phyloP scores from a whole-genome alignment of 1,140 invertebrate genomes.

The Megalopta genalis region DNA sequence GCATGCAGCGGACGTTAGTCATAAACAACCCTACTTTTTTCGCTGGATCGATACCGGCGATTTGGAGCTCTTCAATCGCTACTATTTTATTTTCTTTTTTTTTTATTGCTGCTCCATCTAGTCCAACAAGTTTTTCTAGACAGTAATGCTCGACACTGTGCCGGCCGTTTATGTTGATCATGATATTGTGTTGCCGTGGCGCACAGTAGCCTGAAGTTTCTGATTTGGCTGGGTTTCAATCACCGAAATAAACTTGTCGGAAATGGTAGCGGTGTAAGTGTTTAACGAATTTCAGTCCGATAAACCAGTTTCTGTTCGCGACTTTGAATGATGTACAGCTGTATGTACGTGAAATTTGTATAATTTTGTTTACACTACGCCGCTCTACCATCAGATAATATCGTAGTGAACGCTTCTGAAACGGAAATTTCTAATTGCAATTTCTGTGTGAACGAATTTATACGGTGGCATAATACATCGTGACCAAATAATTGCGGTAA shows the following conservation, averaged over 20 bases:
- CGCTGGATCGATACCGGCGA: constrained; percentile 38
- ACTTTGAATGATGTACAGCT: neutral
- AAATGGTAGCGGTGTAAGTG: neutral
- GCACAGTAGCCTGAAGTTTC: neutral
- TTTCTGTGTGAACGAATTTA: too few relatives aligned
- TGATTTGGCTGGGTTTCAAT: neutral
- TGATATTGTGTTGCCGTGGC: neutral
- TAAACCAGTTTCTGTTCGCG: neutral
- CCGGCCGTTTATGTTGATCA: neutral
- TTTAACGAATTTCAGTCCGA: neutral
- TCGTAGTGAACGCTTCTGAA: too few relatives aligned
- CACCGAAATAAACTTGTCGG: too few relatives aligned
- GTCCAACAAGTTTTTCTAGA: constrained; percentile 12
- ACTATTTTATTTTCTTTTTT: constrained; percentile 19
- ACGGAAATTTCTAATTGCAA: too few relatives aligned
- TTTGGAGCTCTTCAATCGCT: neutral
- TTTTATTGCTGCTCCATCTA: constrained; percentile 7
- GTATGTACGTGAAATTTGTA: neutral
- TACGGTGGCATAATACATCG: too few relatives aligned
- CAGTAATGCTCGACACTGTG: neutral
- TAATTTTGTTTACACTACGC: neutral
- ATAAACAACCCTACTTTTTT: constrained; percentile 63
- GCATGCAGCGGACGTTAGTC: constrained; percentile 41
- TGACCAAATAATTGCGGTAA: too few relatives aligned
- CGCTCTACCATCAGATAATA: too few relatives aligned